Conservation (phyloP, 2,888 invertebrate genomes). For the Andricus curvator region DNA sequence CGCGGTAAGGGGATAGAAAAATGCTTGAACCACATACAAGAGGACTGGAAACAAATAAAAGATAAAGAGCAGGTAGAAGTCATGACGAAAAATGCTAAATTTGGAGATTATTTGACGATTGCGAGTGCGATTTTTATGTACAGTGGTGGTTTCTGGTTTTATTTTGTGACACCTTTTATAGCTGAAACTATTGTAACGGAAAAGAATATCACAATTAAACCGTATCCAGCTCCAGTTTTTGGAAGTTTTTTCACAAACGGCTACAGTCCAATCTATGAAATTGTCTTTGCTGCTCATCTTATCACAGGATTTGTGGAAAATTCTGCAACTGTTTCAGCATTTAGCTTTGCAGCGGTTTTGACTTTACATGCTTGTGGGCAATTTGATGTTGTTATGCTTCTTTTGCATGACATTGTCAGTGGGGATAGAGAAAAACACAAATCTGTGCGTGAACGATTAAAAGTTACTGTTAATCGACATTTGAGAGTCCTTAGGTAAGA, state of each 20-base stretch:
- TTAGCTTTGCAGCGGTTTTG: constrained; percentile 47
- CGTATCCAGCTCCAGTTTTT: constrained; percentile 43
- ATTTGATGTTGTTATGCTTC: constrained; percentile 43
- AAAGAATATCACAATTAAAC: constrained; percentile 32
- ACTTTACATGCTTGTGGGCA: constrained; percentile 45
- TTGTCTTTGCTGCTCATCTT: constrained; percentile 40
- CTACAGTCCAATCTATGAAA: constrained; percentile 44
- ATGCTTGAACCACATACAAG: constrained; percentile 60
- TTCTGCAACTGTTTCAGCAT: constrained; percentile 46
- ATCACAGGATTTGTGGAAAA: constrained; percentile 44
- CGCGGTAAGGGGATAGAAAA: constrained; percentile 56
- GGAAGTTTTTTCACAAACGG: constrained; percentile 37
- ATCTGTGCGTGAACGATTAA: constrained; percentile 40
- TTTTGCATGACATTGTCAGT: constrained; percentile 45
- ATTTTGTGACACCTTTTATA: constrained; percentile 15
- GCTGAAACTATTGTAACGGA: constrained; percentile 8
- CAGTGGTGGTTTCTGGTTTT: constrained; percentile 42
- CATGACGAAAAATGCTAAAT: constrained; percentile 61
- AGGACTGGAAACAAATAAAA: constrained; percentile 60
- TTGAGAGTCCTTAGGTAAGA: constrained; percentile 42
- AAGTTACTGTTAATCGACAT: constrained; percentile 42
- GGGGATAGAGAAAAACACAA: not conserved
- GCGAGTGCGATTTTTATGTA: constrained; percentile 58
- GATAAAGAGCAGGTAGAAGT: constrained; percentile 53
- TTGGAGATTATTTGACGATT: constrained; percentile 58